These are phyloP conservation scores for Epizoanthus scotinus DNA, from an alignment of 92 coral and sea anemone genomes.

Conservation along the genomic window DNA sequence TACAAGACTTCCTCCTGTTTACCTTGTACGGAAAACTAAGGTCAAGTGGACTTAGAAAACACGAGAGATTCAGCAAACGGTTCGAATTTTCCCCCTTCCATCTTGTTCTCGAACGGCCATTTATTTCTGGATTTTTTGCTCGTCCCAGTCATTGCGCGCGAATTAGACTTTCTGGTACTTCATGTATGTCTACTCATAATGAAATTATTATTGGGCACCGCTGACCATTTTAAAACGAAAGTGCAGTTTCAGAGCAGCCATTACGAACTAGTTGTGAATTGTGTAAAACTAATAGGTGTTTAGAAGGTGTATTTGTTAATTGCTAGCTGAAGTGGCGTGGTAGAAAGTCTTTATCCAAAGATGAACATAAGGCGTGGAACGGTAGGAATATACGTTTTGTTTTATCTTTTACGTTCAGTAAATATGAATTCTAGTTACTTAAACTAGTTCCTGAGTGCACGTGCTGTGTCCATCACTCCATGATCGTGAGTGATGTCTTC, in stretches of 20 bases:
- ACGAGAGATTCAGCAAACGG: too few species aligned
- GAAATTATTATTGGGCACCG: neutral
- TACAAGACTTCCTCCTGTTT: too few species aligned
- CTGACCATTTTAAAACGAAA: conserved; percentile 12
- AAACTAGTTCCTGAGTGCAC: too few species aligned
- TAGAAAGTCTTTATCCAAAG: neutral
- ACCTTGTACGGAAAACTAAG: neutral
- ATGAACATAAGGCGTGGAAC: conserved; percentile 40
- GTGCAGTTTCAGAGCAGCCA: neutral
- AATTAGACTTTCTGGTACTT: neutral
- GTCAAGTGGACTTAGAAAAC: neutral
- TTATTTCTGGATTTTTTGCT: neutral
- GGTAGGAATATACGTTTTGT: conserved; percentile 17
- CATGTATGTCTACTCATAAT: conserved; percentile 6
- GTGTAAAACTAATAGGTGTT: neutral
- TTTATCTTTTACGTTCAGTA: neutral
- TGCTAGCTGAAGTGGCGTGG: neutral
- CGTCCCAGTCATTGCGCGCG: conserved; percentile 15
- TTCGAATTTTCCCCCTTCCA: conserved; percentile 21
- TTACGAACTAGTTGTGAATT: neutral
- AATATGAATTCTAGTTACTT: too few species aligned
- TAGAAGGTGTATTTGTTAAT: too few species aligned
- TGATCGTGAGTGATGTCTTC: too few species aligned
- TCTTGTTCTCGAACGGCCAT: neutral
- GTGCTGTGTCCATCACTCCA: too few species aligned